These are phyloP conservation scores for Henricia sp. DNA, from an alignment of 53 echinoderm and acorn worm genomes.

Conservation along the genomic window DNA sequence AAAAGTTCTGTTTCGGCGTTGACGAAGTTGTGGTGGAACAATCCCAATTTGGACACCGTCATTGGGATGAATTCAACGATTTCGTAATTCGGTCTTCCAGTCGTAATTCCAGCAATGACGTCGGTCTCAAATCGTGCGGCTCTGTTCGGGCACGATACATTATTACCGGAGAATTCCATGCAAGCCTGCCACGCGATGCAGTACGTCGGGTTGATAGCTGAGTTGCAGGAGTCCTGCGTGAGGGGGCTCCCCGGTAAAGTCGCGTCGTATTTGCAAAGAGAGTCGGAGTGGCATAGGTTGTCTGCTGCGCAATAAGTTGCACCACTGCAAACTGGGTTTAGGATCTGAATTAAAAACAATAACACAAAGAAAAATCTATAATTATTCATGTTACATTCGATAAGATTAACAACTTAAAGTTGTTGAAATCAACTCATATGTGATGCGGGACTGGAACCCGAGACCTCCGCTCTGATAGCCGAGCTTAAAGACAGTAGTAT, in stretches of 20 bases:
- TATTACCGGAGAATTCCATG: no score
- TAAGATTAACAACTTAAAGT: no score
- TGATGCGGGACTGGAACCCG: no score
- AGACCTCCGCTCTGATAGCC: no score
- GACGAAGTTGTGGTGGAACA: conserved; percentile 8
- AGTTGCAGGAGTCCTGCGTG: background rate
- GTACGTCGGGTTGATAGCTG: background rate
- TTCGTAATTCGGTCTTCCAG: conserved; percentile 19
- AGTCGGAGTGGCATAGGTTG: conserved; percentile 25
- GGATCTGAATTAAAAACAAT: conserved; percentile 31
- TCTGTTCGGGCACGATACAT: conserved; percentile 16
- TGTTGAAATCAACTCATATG: no score
- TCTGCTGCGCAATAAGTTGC: conserved; percentile 27
- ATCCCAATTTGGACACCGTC: conserved; percentile 11
- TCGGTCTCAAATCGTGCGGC: background rate
- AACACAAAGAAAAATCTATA: no score
- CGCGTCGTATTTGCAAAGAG: conserved; percentile 3
- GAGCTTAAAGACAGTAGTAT: no score
- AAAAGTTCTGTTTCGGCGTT: conserved; percentile 5
- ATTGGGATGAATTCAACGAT: conserved; percentile 30
- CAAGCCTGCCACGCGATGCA: conserved; percentile 1
- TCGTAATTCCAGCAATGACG: background rate
- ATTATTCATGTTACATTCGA: no score
- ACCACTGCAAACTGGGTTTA: conserved; percentile 23
- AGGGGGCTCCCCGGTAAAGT: background rate